Evolutionary conservation across 2,888 invertebrate genomes (phyloP).

Genomic region (Tipula lateralis): DNA sequence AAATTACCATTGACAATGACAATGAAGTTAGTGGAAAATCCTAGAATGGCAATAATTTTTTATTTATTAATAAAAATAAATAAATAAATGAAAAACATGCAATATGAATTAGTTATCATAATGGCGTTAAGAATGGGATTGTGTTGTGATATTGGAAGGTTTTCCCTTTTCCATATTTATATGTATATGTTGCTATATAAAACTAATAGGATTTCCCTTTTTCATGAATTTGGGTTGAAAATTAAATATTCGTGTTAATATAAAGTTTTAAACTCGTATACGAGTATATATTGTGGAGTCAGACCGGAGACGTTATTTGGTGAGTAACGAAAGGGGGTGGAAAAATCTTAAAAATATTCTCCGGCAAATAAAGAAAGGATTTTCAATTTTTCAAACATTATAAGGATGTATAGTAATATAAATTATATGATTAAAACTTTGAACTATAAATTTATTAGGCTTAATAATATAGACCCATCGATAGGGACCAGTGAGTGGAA

Average conservation of each 20-base stretch:
- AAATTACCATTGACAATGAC: background rate
- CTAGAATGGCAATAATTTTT: background rate
- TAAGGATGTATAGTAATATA: background rate
- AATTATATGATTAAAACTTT: slow-evolving; percentile 1
- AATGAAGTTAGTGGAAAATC: background rate
- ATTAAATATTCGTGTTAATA: slow-evolving; percentile 14
- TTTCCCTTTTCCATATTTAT: background rate
- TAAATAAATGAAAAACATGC: background rate
- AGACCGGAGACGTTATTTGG: background rate
- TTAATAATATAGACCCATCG: background rate
- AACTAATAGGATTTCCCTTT: slow-evolving; percentile 11
- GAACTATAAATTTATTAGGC: background rate
- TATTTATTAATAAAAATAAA: background rate
- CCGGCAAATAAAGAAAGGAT: background rate
- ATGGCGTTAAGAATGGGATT: background rate
- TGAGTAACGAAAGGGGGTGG: background rate
- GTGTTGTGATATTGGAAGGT: background rate
- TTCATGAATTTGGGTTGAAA: slow-evolving; percentile 11
- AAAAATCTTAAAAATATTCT: background rate
- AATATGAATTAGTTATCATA: slow-evolving; percentile 14
- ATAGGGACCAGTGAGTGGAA: background rate
- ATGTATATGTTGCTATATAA: background rate
- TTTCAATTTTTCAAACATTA: background rate
- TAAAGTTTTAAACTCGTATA: background rate
- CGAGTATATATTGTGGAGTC: background rate